Evolutionary conservation across 2,888 invertebrate species (phyloP), one percentile per base, ranked within the genome.

Genomic region (Orthosia gothica): DNA sequence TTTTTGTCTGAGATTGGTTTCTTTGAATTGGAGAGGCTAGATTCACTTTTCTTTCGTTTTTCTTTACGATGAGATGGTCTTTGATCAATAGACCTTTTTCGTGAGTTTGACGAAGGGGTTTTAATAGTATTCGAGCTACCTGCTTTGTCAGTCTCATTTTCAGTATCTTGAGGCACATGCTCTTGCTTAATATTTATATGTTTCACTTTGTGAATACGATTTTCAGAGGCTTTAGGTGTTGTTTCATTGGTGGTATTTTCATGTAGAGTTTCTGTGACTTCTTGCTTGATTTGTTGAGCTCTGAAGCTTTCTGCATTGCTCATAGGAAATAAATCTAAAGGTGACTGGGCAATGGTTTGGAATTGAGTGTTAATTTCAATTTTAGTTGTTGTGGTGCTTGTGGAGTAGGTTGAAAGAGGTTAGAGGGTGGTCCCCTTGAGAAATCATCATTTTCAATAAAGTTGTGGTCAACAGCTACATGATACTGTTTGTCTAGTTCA

Each of bases 51-150:
- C 87, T 95, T 96, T 47, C 95, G 93, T 89, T 96, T 96, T 91
- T 96, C 96, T 91, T 96, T 96, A 59, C 96, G 93, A 86, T 96
- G 96, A 23, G 94, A 92, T 57, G 96, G 95, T 87, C 92, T 94
- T 88, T 95, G 94, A 32, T 96, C 95, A 77, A 89, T 89, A 12
- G 94, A 94, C 76, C 96, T 92, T 90, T 96, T 96, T 18, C 95
- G 91, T 40, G 94, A 89, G 77, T 91, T 92, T 15, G 90, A 89
- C 68, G 85, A 76, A 52, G 89, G 76, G n/a, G 88, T 88, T 84
- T 92, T 92, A 20, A 84, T 77, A 40, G 80, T 76, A 70, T 79
- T 79, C 54, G 83, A 76, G 78, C 77, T 84, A 65, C 89, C 87
- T 23, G 87, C 82, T 79, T 88, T 92, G 26, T 89, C 87, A 71